A percentile compares a stretch with the other conserved stretches of the same genome.
These are phyloP conservation scores for Dromiciops gliroides DNA, from an alignment of 2,113 vertebrate genomes.

Conservation along the genomic window DNA sequence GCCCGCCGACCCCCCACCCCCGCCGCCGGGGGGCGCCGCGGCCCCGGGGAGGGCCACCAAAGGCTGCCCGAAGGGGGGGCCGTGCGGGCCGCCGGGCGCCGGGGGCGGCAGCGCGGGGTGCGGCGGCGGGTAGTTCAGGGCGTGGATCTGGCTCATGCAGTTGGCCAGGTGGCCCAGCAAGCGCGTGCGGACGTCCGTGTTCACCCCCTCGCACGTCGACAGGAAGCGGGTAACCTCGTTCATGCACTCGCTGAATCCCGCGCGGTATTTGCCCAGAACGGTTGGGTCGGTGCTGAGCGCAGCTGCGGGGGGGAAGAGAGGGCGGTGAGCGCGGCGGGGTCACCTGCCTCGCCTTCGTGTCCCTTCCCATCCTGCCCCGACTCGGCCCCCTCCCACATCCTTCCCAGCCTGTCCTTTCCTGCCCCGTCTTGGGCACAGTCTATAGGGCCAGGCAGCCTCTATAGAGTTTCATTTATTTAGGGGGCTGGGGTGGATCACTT, in stretches of 20 bases:
- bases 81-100: constrained; percentile 83
- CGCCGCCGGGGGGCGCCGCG: constrained; percentile 85
- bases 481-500: background rate
- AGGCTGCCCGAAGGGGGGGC: constrained; percentile 90
- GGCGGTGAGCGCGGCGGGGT: background rate
- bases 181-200: constrained; percentile 96
- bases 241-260: constrained; percentile 99
- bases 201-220: constrained; percentile 98
- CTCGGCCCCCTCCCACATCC: background rate
- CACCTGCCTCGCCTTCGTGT: no score
- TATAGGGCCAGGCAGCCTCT: no score
- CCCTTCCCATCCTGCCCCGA: constrained; percentile 3
- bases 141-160: constrained; percentile 99
- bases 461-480: no score
- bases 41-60: constrained; percentile 90
- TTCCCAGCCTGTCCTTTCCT: no score
- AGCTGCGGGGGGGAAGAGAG: constrained; percentile 81
- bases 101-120: constrained; percentile 86
- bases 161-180: constrained; percentile 96
- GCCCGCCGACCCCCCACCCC: constrained; percentile 88
- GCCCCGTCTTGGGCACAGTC: no score
- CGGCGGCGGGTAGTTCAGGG: constrained; percentile 94
- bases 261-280: constrained; percentile 96
- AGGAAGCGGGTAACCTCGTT: constrained; percentile 98
- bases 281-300: constrained; percentile 96